Percentiles rank a stretch among this genome's conserved stretches.
Conservation (phyloP, 1,140 invertebrate genomes). For the Phymastichus coffea region DNA sequence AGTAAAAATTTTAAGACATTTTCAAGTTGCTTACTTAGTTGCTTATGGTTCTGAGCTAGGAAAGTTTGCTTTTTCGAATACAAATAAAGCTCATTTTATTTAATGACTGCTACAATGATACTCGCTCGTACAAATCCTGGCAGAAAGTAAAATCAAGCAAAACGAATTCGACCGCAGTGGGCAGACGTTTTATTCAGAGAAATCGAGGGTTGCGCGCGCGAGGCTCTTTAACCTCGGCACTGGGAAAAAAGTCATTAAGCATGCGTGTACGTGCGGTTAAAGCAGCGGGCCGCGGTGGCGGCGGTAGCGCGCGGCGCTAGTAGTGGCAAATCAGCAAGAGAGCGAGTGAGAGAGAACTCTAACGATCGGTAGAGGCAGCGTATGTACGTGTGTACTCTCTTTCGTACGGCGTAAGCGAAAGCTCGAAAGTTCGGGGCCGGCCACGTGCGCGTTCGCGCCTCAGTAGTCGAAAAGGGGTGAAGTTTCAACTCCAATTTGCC, state of each 20-base stretch:
- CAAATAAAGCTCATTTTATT: too few relatives aligned
- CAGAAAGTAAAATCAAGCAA: too few relatives aligned
- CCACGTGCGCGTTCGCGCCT: neutral
- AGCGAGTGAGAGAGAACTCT: neutral
- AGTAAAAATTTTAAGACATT: too few relatives aligned
- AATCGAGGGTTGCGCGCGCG: neutral
- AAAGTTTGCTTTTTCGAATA: too few relatives aligned
- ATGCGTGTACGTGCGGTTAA: neutral
- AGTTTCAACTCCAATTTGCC: constrained; percentile 58
- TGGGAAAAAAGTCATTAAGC: constrained; percentile 20
- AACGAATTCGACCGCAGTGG: too few relatives aligned
- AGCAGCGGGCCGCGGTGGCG: neutral
- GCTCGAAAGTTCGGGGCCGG: neutral
- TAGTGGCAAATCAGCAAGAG: neutral
- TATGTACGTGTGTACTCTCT: too few relatives aligned
- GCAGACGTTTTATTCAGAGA: too few relatives aligned
- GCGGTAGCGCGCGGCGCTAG: neutral
- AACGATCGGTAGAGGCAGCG: constrained; percentile 31
- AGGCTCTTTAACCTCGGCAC: neutral
- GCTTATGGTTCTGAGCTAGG: too few relatives aligned
- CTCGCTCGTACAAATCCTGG: too few relatives aligned
- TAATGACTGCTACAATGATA: too few relatives aligned
- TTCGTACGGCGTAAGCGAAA: neutral
- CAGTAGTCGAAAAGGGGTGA: too few relatives aligned
- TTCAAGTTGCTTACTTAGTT: too few relatives aligned